Evolutionary conservation across 30 jellyfish, hydroid and myxozoan species (phyloP), one percentile per base, ranked within the genome.

Genomic region (Aurelia sp.): DNA sequence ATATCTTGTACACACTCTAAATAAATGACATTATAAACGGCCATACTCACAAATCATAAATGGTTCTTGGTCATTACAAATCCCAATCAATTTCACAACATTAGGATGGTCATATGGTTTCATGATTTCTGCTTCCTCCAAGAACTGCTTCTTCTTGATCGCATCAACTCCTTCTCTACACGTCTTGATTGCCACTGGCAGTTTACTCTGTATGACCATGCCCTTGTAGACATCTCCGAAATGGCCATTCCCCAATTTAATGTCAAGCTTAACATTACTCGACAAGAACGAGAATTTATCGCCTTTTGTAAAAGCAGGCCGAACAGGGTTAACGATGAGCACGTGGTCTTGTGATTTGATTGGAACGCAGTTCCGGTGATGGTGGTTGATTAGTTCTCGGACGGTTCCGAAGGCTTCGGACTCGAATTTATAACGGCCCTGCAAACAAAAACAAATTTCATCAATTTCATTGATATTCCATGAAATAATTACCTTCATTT

Each of bases 41-140:
- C 3, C 9, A 27, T 31, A 88, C 97, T 82, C 51, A 93, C 98
- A 51, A 5, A 93, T 88, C 82, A 81, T 89, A 57, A 5, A 93
- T 3, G 98, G 98, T 51, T 93, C 96, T 21, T 47, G 24, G 66
- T 93, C 98, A 38, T 78, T 82, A 86, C 97, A 93, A n/a, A 93
- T 95, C 35, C 98, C 98, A 84, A 93, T 84, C 76, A 93, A 70
- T 18, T 74, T 84, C 57, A 93, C 86, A 48, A 93, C 97, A 89
- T 93, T 93, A 47, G 84, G 87, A 66, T 93, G 98, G 63, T 74
- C 68, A 72, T 96, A 93, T 44, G 98, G 97, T 38, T 88, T 93
- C 98, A 93, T 93, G 19, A 93, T 93, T 40, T 93, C 97, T 9
- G 98, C 98, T 64, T 93, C 98, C 57, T 82, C 96, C 24, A 93